Evolutionary conservation across 1,140 invertebrate species (phyloP).

Genomic region (Odontomachus brunneus): DNA sequence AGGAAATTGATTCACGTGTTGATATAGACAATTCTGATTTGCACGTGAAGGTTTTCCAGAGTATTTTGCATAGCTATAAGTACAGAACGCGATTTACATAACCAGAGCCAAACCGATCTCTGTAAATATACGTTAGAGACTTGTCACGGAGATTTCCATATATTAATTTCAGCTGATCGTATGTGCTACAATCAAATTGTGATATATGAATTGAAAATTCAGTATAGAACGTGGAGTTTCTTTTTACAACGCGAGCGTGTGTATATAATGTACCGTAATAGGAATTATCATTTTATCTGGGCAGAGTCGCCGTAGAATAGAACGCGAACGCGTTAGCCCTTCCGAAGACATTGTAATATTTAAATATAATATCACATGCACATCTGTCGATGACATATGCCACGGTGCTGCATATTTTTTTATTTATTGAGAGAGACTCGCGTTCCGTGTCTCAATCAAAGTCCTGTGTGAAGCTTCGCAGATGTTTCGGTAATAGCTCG

Average conservation of each 20-base stretch:
- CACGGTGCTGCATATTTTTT: constrained; percentile 1
- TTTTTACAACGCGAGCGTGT: background rate
- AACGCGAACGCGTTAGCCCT: background rate
- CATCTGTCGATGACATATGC: background rate
- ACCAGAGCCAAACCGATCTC: background rate
- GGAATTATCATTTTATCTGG: background rate
- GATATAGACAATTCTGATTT: background rate
- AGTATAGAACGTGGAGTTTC: background rate
- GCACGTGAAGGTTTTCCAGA: background rate
- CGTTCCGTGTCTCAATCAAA: background rate
- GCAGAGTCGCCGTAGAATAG: background rate
- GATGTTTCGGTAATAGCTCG: constrained; percentile 17
- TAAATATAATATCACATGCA: background rate
- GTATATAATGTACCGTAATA: background rate
- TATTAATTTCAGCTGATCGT: background rate
- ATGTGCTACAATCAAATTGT: background rate
- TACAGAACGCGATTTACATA: constrained; percentile 1
- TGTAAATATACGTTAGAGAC: background rate
- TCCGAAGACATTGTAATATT: background rate
- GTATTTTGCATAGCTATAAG: background rate
- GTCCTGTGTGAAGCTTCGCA: constrained; percentile 15
- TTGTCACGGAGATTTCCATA: background rate
- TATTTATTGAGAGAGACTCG: constrained; percentile 7
- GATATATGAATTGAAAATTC: background rate
- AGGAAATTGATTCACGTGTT: background rate